Evolutionary conservation across 2,113 vertebrate genomes (phyloP).

Genomic region (Baryphthengus martii): DNA sequence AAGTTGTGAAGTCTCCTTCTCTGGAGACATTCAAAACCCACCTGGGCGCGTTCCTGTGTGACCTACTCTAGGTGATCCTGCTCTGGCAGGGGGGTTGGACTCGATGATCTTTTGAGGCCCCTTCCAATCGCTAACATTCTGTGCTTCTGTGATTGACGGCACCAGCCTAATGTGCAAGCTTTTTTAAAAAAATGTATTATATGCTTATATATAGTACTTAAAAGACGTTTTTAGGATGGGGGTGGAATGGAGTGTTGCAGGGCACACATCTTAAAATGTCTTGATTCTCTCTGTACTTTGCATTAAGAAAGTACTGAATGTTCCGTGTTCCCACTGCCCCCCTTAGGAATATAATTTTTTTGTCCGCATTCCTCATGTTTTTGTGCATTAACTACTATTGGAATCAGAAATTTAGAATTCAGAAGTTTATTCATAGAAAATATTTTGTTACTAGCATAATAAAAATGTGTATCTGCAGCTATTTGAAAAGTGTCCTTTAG

Average conservation of each 20-base stretch:
- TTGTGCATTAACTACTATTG: background rate
- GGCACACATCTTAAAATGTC: background rate
- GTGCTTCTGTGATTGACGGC: too few relatives aligned
- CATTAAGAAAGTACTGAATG: background rate
- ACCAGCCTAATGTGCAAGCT: background rate
- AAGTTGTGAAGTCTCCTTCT: too few relatives aligned
- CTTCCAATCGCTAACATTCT: too few relatives aligned
- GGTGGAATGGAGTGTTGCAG: background rate
- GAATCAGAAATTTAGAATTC: background rate
- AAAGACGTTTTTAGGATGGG: background rate
- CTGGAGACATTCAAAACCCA: too few relatives aligned
- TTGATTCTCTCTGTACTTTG: background rate
- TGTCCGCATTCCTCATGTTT: background rate
- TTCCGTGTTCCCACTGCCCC: fast-evolving
- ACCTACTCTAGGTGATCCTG: too few relatives aligned
- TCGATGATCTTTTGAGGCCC: too few relatives aligned
- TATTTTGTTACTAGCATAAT: background rate
- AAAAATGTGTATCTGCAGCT: background rate
- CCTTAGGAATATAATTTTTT: background rate
- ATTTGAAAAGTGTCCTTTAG: background rate
- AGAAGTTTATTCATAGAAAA: background rate
- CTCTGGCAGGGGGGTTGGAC: too few relatives aligned
- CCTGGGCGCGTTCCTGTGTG: too few relatives aligned
- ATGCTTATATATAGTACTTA: background rate
- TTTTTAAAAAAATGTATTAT: background rate